Percentiles rank a stretch among this genome's conserved stretches.
These are phyloP conservation scores for Sycophila sp. DNA, from an alignment of 1,140 invertebrate species.

Conservation along the genomic window DNA sequence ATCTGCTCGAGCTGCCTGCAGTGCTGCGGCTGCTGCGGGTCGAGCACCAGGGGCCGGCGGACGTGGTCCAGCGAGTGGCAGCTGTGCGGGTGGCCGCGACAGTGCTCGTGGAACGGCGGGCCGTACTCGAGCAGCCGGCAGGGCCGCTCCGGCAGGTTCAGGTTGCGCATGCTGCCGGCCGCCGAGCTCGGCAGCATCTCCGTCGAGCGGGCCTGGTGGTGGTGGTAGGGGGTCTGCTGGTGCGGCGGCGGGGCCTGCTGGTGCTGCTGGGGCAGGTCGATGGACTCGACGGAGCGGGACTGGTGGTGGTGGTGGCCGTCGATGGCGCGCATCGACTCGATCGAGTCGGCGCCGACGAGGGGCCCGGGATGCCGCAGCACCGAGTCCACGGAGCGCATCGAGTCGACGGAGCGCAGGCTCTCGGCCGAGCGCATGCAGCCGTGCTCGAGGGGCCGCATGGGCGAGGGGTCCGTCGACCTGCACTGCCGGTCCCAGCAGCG, in stretches of 20 bases:
- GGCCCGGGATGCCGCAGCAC: slow-evolving; percentile 36
- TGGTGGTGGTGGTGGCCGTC: slow-evolving; percentile 43
- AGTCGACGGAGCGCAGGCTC: slow-evolving; percentile 62
- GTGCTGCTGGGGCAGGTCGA: too few species aligned
- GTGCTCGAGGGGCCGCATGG: slow-evolving; percentile 62
- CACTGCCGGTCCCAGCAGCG: slow-evolving; percentile 62
- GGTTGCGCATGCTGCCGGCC: slow-evolving; percentile 28
- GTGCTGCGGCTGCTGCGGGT: slow-evolving; percentile 41
- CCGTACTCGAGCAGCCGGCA: slow-evolving; percentile 59
- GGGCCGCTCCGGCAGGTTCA: slow-evolving; percentile 58
- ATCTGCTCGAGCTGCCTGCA: not conserved
- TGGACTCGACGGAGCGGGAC: not conserved
- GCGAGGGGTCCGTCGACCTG: slow-evolving; percentile 62
- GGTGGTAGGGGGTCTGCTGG: too few species aligned
- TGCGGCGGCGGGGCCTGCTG: too few species aligned
- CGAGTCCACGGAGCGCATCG: slow-evolving; percentile 59
- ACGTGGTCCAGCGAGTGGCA: slow-evolving; percentile 61
- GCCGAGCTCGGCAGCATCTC: slow-evolving; percentile 27
- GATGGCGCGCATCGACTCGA: slow-evolving; percentile 51
- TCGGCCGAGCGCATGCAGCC: slow-evolving; percentile 58
- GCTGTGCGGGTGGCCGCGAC: slow-evolving; percentile 54
- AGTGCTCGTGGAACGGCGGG: slow-evolving; percentile 55
- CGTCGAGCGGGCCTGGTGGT: too few species aligned
- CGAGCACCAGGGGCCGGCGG: slow-evolving; percentile 45
- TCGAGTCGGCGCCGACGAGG: slow-evolving; percentile 47